Evolutionary conservation across 2,888 invertebrate species (phyloP).

Genomic region (Stenichneumon culpator): DNA sequence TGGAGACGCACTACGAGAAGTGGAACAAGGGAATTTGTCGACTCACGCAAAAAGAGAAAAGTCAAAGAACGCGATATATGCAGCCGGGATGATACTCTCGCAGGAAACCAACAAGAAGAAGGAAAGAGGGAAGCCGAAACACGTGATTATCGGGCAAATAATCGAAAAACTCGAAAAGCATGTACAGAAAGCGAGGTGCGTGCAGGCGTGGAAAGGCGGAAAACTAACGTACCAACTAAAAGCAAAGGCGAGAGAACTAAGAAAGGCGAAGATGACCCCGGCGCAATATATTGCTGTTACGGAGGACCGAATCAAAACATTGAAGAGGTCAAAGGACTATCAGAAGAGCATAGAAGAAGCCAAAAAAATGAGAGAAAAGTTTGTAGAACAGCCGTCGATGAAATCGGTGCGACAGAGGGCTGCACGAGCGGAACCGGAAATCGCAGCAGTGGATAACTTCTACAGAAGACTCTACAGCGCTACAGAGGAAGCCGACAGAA

Average conservation of each 20-base stretch:
- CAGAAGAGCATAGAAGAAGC: neutral
- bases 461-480: slow-evolving; percentile 1
- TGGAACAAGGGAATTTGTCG: neutral
- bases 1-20: neutral
- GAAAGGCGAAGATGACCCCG: neutral
- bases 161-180: slow-evolving; percentile 16
- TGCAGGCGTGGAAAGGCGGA: neutral
- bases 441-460: neutral
- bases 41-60: neutral
- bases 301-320: slow-evolving; percentile 1
- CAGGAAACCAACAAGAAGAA: neutral
- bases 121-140: slow-evolving; percentile 11
- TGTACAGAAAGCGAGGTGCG: neutral
- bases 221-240: neutral
- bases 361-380: neutral
- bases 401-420: neutral
- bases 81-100: neutral
- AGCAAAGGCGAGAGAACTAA: slow-evolving; percentile 14
- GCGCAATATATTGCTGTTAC: slow-evolving; percentile 16
- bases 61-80: slow-evolving; percentile 32
- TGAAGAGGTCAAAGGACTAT: neutral
- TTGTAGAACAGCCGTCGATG: neutral
- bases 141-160: neutral
- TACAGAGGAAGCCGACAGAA: neutral
- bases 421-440: neutral